Conservation (phyloP, 92 coral and sea anemone species). For the Nematostella vectensis region DNA sequence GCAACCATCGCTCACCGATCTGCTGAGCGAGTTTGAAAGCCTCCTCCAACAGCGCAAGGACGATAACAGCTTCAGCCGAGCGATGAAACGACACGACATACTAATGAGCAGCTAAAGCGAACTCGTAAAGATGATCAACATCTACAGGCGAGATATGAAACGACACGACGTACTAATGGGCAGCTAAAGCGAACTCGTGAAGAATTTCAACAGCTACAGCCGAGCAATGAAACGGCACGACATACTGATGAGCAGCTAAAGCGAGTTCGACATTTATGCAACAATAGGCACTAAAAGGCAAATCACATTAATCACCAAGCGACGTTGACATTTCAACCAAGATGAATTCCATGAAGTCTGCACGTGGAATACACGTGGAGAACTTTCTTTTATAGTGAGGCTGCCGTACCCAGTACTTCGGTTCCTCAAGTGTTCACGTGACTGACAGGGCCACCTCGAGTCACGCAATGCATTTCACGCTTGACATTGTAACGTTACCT, state of each 20-base stretch:
- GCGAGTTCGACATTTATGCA: no score
- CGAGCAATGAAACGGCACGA: constrained; percentile 31
- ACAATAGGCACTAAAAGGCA: no score
- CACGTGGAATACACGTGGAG: no score
- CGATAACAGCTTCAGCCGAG: constrained; percentile 3
- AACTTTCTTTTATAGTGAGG: no score
- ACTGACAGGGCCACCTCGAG: no score
- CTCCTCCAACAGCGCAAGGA: constrained; percentile 7
- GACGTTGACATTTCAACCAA: no score
- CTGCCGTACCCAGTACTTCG: no score
- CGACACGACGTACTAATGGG: constrained; percentile 45
- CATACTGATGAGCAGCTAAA: constrained; percentile 28
- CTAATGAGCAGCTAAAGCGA: constrained; percentile 27
- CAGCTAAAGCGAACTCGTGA: not conserved
- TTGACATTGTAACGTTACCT: no score
- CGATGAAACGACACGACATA: constrained; percentile 29
- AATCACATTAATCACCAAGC: no score
- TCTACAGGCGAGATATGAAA: constrained; percentile 10
- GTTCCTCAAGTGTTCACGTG: no score
- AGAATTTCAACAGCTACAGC: constrained; percentile 3
- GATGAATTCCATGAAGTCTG: no score
- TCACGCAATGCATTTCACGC: no score
- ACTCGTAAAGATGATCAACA: constrained; percentile 1
- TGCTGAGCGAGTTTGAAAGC: constrained; percentile 53
- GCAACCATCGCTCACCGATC: constrained; percentile 54